phyloP scores from a whole-genome alignment of 2,113 vertebrate genomes.

The Sapayoa aenigma region DNA sequence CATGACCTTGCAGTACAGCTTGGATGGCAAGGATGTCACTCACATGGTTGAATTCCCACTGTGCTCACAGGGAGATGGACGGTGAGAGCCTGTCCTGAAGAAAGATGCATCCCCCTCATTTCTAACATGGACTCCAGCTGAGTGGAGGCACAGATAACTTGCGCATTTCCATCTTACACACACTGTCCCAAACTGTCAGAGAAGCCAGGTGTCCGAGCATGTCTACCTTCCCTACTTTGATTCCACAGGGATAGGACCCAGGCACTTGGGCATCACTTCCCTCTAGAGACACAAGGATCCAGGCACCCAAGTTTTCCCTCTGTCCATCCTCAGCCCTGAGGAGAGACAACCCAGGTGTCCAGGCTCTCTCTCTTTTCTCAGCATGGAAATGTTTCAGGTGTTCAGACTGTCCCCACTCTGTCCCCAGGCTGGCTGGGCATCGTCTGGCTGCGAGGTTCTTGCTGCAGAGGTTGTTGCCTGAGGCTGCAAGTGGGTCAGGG shows the following conservation, averaged over 20 bases:
- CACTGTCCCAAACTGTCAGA: not conserved
- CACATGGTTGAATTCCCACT: not conserved
- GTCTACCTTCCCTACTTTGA: not conserved
- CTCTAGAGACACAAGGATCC: not conserved
- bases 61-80: not conserved
- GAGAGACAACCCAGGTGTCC: not conserved
- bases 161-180: not conserved
- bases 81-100: not conserved
- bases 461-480: not conserved
- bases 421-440: not conserved
- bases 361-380: not conserved
- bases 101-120: not conserved
- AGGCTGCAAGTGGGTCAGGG: not conserved
- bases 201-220: not conserved
- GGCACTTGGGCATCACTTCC: not conserved
- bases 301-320: not conserved
- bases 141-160: not conserved
- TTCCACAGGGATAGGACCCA: not conserved
- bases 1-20: not conserved
- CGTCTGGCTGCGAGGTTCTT: not conserved
- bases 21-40: not conserved
- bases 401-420: not conserved
- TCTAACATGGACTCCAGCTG: not conserved
- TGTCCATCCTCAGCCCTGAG: not conserved
- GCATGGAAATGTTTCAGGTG: not conserved